These are phyloP conservation scores for Synanthedon myopaeformis DNA, from an alignment of 2,888 invertebrate species.

Conservation along the genomic window DNA sequence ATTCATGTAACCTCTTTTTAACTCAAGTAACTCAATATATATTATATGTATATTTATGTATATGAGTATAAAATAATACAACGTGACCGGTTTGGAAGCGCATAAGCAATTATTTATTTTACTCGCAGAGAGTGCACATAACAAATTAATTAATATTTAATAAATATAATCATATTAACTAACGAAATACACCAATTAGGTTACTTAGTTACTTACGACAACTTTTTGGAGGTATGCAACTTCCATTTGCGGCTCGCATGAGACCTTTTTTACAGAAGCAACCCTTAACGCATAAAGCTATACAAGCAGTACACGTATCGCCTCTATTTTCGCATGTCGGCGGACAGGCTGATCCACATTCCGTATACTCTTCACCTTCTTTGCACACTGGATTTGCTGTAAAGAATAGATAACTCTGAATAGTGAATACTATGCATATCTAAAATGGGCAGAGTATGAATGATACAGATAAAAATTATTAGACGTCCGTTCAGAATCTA, in stretches of 20 bases:
- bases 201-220: neutral
- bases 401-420: neutral
- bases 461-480: neutral
- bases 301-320: constrained; percentile 1
- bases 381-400: neutral
- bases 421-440: too few species aligned
- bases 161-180: too few species aligned
- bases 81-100: too few species aligned
- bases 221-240: neutral
- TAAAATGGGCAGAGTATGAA: neutral
- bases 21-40: too few species aligned
- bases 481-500: too few species aligned
- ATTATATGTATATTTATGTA: too few species aligned
- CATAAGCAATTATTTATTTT: too few species aligned
- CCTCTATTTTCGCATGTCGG: constrained; percentile 5
- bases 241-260: neutral
- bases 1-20: too few species aligned
- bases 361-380: neutral
- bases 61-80: too few species aligned
- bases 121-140: too few species aligned
- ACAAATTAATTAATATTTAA: too few species aligned
- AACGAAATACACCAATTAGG: too few species aligned
- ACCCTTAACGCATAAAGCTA: neutral
- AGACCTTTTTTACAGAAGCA: constrained; percentile 1
- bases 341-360: constrained; percentile 6